Percentiles rank a stretch among this genome's conserved stretches.
Evolutionary conservation across 2,888 invertebrate species (phyloP).

Genomic region (Idaea aversata): DNA sequence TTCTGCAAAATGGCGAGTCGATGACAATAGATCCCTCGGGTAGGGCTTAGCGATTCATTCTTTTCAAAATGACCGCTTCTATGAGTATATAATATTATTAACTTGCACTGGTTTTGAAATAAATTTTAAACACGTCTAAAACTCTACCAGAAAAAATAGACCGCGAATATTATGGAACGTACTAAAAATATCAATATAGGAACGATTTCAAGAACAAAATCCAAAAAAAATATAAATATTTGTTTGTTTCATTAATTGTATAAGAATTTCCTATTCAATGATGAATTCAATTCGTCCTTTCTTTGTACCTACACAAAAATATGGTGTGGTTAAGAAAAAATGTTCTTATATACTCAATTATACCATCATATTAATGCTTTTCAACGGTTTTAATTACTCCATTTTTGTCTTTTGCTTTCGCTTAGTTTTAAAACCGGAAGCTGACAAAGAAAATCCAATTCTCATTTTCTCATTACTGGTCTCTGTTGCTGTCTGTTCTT

Average conservation of each 20-base stretch:
- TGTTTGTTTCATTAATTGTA: too few species aligned
- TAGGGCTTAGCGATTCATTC: conserved; percentile 54
- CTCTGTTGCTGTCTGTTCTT: conserved; percentile 57
- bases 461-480: conserved; percentile 67
- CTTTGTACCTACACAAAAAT: background rate
- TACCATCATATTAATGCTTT: background rate
- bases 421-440: conserved; percentile 41
- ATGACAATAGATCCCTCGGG: conserved; percentile 60
- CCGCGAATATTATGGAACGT: background rate
- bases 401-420: conserved; percentile 41
- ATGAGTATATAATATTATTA: background rate
- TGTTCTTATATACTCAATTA: background rate
- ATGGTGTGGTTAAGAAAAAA: background rate
- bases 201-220: too few species aligned
- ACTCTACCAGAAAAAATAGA: background rate
- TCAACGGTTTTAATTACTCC: conserved; percentile 8
- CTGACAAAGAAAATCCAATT: conserved; percentile 67
- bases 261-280: too few species aligned
- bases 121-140: conserved; percentile 12
- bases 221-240: too few species aligned
- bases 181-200: too few species aligned
- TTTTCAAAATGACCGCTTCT: conserved; percentile 32
- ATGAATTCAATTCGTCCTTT: background rate
- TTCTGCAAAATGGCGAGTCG: conserved; percentile 67
- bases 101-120: conserved; percentile 3